Evolutionary conservation across 2,113 vertebrate genomes (phyloP), one percentile per base, ranked within the genome.

Genomic region (Anseranas semipalmata): DNA sequence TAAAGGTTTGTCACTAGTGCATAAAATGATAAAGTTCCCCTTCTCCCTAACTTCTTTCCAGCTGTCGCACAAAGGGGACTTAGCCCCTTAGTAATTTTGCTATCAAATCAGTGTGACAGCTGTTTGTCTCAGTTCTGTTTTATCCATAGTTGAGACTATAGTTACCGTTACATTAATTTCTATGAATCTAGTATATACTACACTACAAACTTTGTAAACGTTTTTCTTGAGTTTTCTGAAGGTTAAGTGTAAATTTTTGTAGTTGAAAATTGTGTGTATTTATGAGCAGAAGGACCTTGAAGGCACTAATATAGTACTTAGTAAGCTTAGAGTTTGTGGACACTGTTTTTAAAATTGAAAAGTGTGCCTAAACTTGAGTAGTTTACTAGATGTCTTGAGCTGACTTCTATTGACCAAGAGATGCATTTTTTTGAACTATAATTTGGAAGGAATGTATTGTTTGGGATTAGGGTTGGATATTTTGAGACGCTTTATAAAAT

Each of bases 71-170:
- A 55, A 46, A 81, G n/a, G 89, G 50, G 43, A 59, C 43, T 86
- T 84, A 93, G 95, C 93, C 48, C 81, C 50, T 90, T 91, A 85
- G 83, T 55, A 56, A 62, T 81, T 92, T 67, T 77, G 45, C 72
- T 77, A 2, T 81, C 78, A 45, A 63, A 62, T 89, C 76, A 53
- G 37, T 59, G 6, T 55, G 72, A 50, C 87, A 95, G 66, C 85
- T 96, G 82, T 74, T 84, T 81, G 50, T 83, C 60, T 72, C 33
- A 12, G 76, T 87, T 95, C 59, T 71, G 2, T 67, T 91, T 95
- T 62, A 94, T 83, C 60, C 35, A 4, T 43, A 75, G 65, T 28
- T 90, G 65, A 80, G 25, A 45, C 52, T 85, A 9, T 27, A 78
- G 62, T 24, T 41, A 30, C 27, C 15, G 9, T 66, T 91, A 6